Evolutionary conservation across 2,888 invertebrate species (phyloP), one percentile per base, ranked within the genome.

Genomic region (Scaptomyza caliginosa): DNA sequence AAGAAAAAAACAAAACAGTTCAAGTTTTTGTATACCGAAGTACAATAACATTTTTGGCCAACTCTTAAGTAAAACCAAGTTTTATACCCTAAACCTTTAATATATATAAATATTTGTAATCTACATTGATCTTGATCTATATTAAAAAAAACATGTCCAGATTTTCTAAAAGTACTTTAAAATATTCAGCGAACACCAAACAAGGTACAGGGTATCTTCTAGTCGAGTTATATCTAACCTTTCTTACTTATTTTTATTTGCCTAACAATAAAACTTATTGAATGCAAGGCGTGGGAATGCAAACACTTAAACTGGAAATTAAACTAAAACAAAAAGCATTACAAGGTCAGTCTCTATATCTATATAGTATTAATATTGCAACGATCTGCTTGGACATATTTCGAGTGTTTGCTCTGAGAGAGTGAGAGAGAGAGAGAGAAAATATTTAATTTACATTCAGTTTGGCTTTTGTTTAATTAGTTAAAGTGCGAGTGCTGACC

Each of bases 251-350:
- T 23, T 56, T 67, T 55, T 46, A 67, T 74, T 82, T 77, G 49
- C 17, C 40, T 26, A 52, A 52, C 38, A 67, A 13, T 1, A 32
- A 34, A 68, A 82, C 75, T 76, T 86, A 86, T 86, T 74, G 46
- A 57, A 66, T 66, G 55, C 70, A 58, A 68, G 76, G 76, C 86
- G 86, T 86, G 83, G 86, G 83, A 83, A 83, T 80, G 67, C 50
- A 45, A 68, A 64, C 66, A 75, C 57, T 74, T 40, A 51, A 65
- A 58, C 62, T 56, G 38, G 17, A 51, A 70, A 28, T 60, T 36
- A 60, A 56, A 51, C 65, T 48, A 49, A 60, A 46, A 38, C 36
- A 36, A 17, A 52, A 21, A 46, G 30, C 7, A 28, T 16, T 13
- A 19, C 74, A 73, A 69, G 73, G 69, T 73, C 74, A 52, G 10